Conservation (phyloP, 2,888 invertebrate genomes). For the Sphecodes monilicornis region DNA sequence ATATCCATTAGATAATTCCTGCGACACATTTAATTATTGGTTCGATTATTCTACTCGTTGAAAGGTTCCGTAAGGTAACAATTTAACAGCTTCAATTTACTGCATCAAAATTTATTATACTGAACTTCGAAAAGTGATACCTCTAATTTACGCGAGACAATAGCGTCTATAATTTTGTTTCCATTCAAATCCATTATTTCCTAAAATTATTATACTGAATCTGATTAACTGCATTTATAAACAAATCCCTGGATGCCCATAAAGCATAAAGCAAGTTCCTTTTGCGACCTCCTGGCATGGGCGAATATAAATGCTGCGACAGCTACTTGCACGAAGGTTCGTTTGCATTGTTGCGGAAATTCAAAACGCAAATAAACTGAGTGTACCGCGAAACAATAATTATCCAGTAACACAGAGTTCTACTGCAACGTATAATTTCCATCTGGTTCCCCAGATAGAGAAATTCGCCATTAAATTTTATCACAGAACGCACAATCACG, state of each 20-base stretch:
- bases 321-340: not conserved
- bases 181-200: not conserved
- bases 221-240: not conserved
- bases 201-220: not conserved
- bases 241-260: conserved; percentile 18
- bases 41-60: not conserved
- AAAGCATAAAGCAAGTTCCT: conserved; percentile 27
- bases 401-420: conserved; percentile 33
- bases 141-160: not conserved
- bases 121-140: not conserved
- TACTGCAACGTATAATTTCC: conserved; percentile 32
- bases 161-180: not conserved
- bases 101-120: not conserved
- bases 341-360: conserved; percentile 24
- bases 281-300: not conserved
- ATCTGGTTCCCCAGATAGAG: not conserved
- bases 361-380: conserved; percentile 34
- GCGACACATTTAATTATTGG: not conserved
- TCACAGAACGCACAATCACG: conserved; percentile 15
- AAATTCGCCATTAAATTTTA: conserved; percentile 12
- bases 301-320: conserved; percentile 5
- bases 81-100: not conserved
- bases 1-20: not conserved
- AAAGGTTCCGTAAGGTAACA: not conserved
- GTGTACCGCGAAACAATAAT: conserved; percentile 41